phyloP scores from a whole-genome alignment of 2,797 vertebrate genomes.

The Cryptoblepharus egeriae region DNA sequence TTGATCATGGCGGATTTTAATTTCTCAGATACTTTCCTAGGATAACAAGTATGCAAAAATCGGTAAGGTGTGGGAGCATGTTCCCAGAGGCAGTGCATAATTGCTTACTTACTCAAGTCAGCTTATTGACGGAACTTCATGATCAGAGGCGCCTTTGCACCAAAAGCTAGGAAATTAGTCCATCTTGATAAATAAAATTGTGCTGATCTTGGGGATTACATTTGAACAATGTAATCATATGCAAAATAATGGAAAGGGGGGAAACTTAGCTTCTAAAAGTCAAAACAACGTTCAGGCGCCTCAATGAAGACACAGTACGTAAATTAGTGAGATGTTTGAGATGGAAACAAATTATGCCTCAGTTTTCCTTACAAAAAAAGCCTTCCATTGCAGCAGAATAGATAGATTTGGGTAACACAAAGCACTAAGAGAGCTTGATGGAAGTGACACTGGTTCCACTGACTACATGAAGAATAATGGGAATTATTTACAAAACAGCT shows the following conservation, averaged over 20 bases:
- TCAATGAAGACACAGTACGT: slow-evolving; percentile 4
- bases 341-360: slow-evolving; percentile 45
- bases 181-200: slow-evolving; percentile 59
- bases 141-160: slow-evolving; percentile 69
- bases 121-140: slow-evolving; percentile 73
- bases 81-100: slow-evolving; percentile 75
- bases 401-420: slow-evolving; percentile 62
- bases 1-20: slow-evolving; percentile 76
- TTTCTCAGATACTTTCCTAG: slow-evolving; percentile 74
- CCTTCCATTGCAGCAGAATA: slow-evolving; percentile 44
- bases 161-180: slow-evolving; percentile 66
- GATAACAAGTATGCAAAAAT: slow-evolving; percentile 76
- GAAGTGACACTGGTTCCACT: slow-evolving; percentile 32
- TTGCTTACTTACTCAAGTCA: slow-evolving; percentile 76
- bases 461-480: slow-evolving; percentile 60
- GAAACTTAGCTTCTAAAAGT: slow-evolving; percentile 37
- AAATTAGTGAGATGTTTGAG: slow-evolving; percentile 38
- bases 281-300: background rate
- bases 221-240: slow-evolving; percentile 32
- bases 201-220: slow-evolving; percentile 54
- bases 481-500: slow-evolving; percentile 73
- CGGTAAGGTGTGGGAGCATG: slow-evolving; percentile 68
- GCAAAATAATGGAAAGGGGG: slow-evolving; percentile 32
- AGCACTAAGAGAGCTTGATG: slow-evolving; percentile 54
- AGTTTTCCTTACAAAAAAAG: slow-evolving; percentile 39